Base-by-base conservation (phyloP, 1,140 invertebrate species). In the Aradophagus sp. region DNA sequence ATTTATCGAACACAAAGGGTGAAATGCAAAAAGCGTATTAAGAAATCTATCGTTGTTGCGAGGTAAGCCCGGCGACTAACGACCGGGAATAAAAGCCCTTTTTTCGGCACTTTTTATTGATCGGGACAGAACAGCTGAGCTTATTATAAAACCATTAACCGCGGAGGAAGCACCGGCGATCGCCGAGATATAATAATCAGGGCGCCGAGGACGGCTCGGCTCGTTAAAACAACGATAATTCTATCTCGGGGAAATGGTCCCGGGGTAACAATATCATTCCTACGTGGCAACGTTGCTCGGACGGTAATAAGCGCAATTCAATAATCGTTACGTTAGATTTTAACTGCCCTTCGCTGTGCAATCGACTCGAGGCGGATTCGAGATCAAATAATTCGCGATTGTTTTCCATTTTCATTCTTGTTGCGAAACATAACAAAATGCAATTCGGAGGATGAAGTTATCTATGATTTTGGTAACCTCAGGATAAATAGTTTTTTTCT, bases 121-220 rank as follows among this genome's bases (percentile, higher is more conserved):
- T 73, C 75, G 65, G 61, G 68, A 67, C 68, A n/a, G n/a, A 78
- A 76, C 69, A 76, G 76, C 74, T 78, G 77, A 75, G 70, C 74
- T 76, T 78, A 78, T 78, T 78, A 78, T 77, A 78, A 76, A 78
- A 77, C 74, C 77, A 75, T 78, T 78, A 78, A 74, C 55, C 59
- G 29, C 14, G 31, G 36, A 39, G 52, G 48, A 67, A 44, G 38
- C 31, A 23, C 10, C 39, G 47, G 52, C 41, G 44, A 61, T 55
- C 47, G 50, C 44, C 34, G 35, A 67, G 62, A 66, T 63, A 63
- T 66, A 73, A 73, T 66, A 73, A 67, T 73, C 58, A 58, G 58
- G 32, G 45, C 58, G 59, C 62, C 62, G 52, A 67, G 68, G 68
- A 67, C 59, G 70, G 52, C 27, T 52, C 23, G 23, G 69, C 56